Percentiles rank a stretch among this genome's conserved stretches.
Conservation (phyloP, 30 jellyfish, hydroid and myxozoan genomes). For the Hydractinia echinata region DNA sequence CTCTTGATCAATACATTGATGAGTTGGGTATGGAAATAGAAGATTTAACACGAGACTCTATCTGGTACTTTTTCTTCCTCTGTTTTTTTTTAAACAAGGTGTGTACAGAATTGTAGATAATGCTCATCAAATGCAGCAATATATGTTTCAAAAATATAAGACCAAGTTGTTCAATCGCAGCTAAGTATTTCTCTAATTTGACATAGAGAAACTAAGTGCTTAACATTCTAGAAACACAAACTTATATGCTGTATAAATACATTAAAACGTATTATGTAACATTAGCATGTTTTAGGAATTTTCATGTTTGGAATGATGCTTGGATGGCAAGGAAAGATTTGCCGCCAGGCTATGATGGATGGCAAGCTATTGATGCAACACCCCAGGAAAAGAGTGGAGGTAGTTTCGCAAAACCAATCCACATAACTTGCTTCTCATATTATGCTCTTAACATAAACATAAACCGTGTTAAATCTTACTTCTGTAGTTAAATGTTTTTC, state of each 20-base stretch:
- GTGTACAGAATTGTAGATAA: neutral
- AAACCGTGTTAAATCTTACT: no score
- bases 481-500: no score
- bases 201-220: no score
- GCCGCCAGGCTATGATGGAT: conserved; percentile 82
- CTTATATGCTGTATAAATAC: no score
- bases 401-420: neutral
- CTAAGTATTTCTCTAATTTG: no score
- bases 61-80: conserved; percentile 40
- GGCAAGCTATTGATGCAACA: conserved; percentile 97
- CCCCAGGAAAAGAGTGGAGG: conserved; percentile 91
- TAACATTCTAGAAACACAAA: no score
- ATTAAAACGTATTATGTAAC: no score
- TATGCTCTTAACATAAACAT: no score
- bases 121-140: no score
- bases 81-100: neutral
- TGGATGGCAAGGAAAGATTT: conserved; percentile 88
- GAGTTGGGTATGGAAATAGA: conserved; percentile 52
- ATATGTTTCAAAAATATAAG: no score
- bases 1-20: conserved; percentile 63
- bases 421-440: no score
- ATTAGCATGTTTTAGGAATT: conserved; percentile 52
- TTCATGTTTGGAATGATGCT: conserved; percentile 92
- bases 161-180: no score
- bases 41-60: conserved; percentile 53